These are phyloP conservation scores for Netelia fuscicornis DNA, from an alignment of 2,888 invertebrate genomes.

Conservation along the genomic window DNA sequence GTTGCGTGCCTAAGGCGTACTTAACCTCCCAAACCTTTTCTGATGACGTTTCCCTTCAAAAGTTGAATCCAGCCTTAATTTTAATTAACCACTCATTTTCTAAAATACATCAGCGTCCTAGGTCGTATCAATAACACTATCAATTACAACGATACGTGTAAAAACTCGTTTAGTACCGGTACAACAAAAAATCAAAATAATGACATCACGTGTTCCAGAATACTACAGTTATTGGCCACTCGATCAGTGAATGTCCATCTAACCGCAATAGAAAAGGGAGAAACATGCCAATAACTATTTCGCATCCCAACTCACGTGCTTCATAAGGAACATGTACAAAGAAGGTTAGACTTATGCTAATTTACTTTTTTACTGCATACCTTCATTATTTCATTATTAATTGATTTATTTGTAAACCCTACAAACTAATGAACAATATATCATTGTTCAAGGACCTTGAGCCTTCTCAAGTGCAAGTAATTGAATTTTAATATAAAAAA, in stretches of 20 bases:
- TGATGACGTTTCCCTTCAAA: background rate
- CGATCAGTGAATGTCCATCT: too few relatives aligned
- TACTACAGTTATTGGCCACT: background rate
- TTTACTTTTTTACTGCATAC: too few relatives aligned
- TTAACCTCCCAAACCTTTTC: conserved; percentile 31
- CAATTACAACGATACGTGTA: background rate
- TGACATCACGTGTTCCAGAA: background rate
- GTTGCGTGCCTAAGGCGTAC: conserved; percentile 1
- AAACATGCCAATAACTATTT: background rate
- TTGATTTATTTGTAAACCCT: too few relatives aligned
- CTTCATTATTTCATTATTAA: too few relatives aligned
- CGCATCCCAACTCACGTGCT: too few relatives aligned
- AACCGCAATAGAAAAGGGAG: background rate
- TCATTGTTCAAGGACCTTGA: too few relatives aligned
- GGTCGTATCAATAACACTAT: background rate
- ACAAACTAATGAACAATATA: too few relatives aligned
- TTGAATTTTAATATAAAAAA: too few relatives aligned
- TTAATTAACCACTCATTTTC: background rate
- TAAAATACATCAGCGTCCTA: background rate
- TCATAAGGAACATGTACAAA: too few relatives aligned
- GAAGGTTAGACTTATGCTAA: too few relatives aligned
- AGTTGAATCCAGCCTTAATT: background rate
- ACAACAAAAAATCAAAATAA: background rate
- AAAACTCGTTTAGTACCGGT: background rate
- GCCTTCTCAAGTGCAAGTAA: too few relatives aligned